Base-by-base conservation (phyloP, 2,888 invertebrate genomes). In the Antheraea assamensis region DNA sequence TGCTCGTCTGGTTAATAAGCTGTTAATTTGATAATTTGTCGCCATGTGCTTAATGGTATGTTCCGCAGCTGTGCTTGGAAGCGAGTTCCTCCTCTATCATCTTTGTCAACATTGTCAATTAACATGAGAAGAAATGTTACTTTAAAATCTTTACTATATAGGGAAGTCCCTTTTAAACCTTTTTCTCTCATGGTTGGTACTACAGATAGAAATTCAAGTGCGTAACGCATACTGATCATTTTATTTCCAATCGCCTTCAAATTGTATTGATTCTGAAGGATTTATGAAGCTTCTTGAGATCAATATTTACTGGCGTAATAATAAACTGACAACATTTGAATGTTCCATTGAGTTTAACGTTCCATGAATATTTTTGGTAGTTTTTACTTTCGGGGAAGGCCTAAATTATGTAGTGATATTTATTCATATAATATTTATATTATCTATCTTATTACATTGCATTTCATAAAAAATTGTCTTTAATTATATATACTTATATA, bases 201-300 rank as follows among this genome's bases (percentile, higher is more conserved):
- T 42, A 42, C 42, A 42, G 13, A 42, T 7, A 10, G 0, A 42
- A 42, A 42, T 42, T 42, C 13, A 42, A 42, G 42, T 42, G 13
- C 13, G n/a, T n/a, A n/a, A n/a, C n/a, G 15, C 27, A 2, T 61
- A 61, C 13, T 27, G 61, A 8, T 61, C 61, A 2, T 24, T 13
- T 24, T 61, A 61, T 27, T 55, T 61, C 61, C 27, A 61, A 27
- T 27, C 30, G 61, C 1, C 3, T 64, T 27, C 15, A 27, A 27
- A 64, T 30, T 30, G 30, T 17, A 64, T 17, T 1, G 30, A 27
- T 64, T 30, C 3, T 4, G 0, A 64, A 4, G 27, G 17, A 64
- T 64, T 64, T 64, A 64, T 64, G 19, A 64, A 30, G 10, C 61
- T 27, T 64, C 61, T 64, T 64, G 17, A 64, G 30, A 64, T 30